phyloP scores from a whole-genome alignment of 2,113 vertebrate species.

The Eptesicus fuscus region DNA sequence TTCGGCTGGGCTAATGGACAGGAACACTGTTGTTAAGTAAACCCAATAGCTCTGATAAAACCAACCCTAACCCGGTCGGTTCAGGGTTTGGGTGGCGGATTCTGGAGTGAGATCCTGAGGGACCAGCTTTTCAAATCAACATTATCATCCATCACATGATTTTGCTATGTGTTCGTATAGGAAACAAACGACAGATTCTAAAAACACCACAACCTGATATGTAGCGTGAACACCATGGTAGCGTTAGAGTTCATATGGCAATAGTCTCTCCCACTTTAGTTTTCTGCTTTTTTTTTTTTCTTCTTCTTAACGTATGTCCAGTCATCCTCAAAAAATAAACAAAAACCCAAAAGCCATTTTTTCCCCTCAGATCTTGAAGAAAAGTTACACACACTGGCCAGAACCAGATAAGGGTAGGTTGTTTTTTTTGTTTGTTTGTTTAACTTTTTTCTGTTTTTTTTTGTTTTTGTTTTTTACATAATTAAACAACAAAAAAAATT shows the following conservation, averaged over 20 bases:
- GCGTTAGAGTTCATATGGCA: slow-evolving; percentile 84
- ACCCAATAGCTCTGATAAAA: slow-evolving; percentile 69
- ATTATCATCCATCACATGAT: slow-evolving; percentile 63
- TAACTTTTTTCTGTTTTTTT: slow-evolving; percentile 8
- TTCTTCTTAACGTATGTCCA: slow-evolving; percentile 74
- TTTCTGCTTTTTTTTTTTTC: slow-evolving; percentile 44
- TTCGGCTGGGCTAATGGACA: slow-evolving; percentile 74
- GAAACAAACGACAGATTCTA: slow-evolving; percentile 80
- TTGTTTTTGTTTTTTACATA: slow-evolving; percentile 62
- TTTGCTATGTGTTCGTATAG: slow-evolving; percentile 75
- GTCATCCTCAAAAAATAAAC: slow-evolving; percentile 73
- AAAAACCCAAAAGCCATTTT: slow-evolving; percentile 79
- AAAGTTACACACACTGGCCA: slow-evolving; percentile 80
- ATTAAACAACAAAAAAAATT: slow-evolving; percentile 72
- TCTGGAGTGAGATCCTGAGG: slow-evolving; percentile 75
- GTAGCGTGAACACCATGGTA: slow-evolving; percentile 83
- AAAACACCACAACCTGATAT: slow-evolving; percentile 85
- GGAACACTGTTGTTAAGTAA: slow-evolving; percentile 62
- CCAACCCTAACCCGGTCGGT: slow-evolving; percentile 63
- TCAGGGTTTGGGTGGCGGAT: slow-evolving; percentile 69
- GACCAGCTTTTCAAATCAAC: slow-evolving; percentile 70
- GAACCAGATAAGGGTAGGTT: slow-evolving; percentile 77
- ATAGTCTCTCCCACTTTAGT: slow-evolving; percentile 79
- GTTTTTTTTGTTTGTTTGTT: slow-evolving; percentile 60
- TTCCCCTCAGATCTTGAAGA: slow-evolving; percentile 82